Evolutionary conservation across 2,113 vertebrate species (phyloP), one percentile per base, ranked within the genome.

Genomic region (Malurus melanocephalus): DNA sequence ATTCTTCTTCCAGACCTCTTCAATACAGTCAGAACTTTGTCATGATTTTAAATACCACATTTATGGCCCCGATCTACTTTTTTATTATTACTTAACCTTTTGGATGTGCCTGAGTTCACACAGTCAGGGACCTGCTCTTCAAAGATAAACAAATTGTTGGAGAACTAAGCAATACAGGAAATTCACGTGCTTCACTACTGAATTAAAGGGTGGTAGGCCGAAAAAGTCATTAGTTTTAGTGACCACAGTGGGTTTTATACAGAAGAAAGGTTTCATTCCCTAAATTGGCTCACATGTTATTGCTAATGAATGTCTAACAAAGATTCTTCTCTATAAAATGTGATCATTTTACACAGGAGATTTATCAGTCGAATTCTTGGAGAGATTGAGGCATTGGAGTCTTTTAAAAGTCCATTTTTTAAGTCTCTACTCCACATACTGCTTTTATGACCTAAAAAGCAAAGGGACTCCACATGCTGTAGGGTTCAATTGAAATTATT

Each of bases 371-470:
- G 74, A 94, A 92, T 95, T 96, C 92, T 96, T 95, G 95, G 95
- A 95, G 93, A 93, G 89, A 93, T 72, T 85, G 95, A 96, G 94
- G 90, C 86, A 94, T 93, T 93, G 90, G 94, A 96, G 91, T 96
- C 95, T 94, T 96, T 96, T 96, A 96, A 96, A 96, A 92, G 93
- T 96, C 95, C 86, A 88, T 96, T 94, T 95, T 95, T 95, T 73
- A 94, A 94, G 95, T 91, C 93, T 94, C 88, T 89, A 88, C 94
- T 96, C 95, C 95, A 96, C 90, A 75, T 91, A 94, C 72, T 89
- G 87, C 94, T 96, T 96, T 96, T 94, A 95, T 96, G 96, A 96
- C 96, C 96, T 96, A 94, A 95, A 96, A 96, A 96, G 95, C 90
- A 96, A 96, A 96, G 84, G 87, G 85, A 96, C 94, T 93, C 95